Evolutionary conservation across 2,888 invertebrate genomes (phyloP).

Genomic region (Sarcophaga subvicina): DNA sequence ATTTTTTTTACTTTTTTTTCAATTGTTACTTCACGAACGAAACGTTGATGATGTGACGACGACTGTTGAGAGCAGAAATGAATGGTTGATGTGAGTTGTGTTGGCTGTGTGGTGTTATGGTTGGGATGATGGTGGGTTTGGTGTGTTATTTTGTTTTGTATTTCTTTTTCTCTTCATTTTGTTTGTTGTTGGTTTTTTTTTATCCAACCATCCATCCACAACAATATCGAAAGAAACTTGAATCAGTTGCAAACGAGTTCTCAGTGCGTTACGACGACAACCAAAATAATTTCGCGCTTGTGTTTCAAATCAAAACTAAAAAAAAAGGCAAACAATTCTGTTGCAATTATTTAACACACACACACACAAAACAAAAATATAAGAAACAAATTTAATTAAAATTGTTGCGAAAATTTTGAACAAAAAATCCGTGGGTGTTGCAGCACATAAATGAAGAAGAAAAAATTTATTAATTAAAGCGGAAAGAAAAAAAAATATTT

Average conservation of each 20-base stretch:
- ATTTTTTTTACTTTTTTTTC: slow-evolving; percentile 21
- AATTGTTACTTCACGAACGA: slow-evolving; percentile 70
- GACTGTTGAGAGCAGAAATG: slow-evolving; percentile 6
- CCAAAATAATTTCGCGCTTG: slow-evolving; percentile 61
- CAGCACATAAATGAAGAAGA: neutral
- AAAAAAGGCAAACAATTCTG: neutral
- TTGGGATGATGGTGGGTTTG: slow-evolving; percentile 42
- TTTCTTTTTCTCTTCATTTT: neutral
- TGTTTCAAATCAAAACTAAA: neutral
- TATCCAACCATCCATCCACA: slow-evolving; percentile 61
- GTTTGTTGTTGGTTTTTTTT: slow-evolving; percentile 56
- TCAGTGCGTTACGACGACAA: slow-evolving; percentile 80
- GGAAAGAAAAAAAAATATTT: neutral
- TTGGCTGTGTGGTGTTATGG: slow-evolving; percentile 42
- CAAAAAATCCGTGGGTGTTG: neutral
- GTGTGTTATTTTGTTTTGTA: slow-evolving; percentile 49
- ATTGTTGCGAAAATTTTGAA: slow-evolving; percentile 5
- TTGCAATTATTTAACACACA: slow-evolving; percentile 2
- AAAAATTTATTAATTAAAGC: neutral
- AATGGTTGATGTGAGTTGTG: no score
- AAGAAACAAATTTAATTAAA: slow-evolving; percentile 33
- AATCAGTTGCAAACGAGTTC: slow-evolving; percentile 82
- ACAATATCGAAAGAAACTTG: slow-evolving; percentile 74
- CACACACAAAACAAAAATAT: neutral
- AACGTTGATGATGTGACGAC: slow-evolving; percentile 37